These are phyloP conservation scores for Chrysopilus asiliformis DNA, from an alignment of 2,888 invertebrate species.

Conservation along the genomic window DNA sequence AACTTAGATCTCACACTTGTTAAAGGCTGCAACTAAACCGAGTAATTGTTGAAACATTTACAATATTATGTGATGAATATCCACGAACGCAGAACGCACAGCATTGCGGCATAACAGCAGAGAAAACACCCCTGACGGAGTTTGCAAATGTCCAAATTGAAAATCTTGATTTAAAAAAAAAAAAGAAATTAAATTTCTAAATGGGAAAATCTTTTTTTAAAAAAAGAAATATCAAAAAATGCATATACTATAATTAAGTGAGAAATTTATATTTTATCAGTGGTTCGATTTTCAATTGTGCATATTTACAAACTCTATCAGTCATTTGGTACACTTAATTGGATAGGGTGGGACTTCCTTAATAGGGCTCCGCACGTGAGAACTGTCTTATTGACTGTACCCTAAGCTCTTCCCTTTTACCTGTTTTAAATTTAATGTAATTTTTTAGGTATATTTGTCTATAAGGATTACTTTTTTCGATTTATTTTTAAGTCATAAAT, in stretches of 20 bases:
- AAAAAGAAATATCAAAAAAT: conserved; percentile 3
- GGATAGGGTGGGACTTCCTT: conserved; percentile 11
- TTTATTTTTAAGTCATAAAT: too few relatives aligned
- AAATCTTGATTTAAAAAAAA: neutral
- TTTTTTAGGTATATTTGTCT: neutral
- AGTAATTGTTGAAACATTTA: too few relatives aligned
- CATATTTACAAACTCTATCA: conserved; percentile 16
- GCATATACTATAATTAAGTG: conserved; percentile 4
- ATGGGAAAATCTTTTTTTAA: too few relatives aligned
- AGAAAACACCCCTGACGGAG: conserved; percentile 16
- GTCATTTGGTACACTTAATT: conserved; percentile 16
- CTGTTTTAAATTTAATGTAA: conserved; percentile 4
- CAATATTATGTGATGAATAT: too few relatives aligned
- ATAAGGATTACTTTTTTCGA: neutral
- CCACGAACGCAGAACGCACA: too few relatives aligned
- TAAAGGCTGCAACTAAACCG: too few relatives aligned
- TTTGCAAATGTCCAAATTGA: conserved; percentile 11
- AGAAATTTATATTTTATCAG: conserved; percentile 4
- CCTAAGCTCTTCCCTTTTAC: too few relatives aligned
- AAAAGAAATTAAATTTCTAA: too few relatives aligned
- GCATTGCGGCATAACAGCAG: conserved; percentile 14
- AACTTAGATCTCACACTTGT: too few relatives aligned
- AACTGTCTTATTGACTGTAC: conserved; percentile 17
- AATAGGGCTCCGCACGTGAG: conserved; percentile 14
- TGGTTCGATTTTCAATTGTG: too few relatives aligned